phyloP scores from a whole-genome alignment of 1,140 invertebrate species.

The Platorchestia sp. region DNA sequence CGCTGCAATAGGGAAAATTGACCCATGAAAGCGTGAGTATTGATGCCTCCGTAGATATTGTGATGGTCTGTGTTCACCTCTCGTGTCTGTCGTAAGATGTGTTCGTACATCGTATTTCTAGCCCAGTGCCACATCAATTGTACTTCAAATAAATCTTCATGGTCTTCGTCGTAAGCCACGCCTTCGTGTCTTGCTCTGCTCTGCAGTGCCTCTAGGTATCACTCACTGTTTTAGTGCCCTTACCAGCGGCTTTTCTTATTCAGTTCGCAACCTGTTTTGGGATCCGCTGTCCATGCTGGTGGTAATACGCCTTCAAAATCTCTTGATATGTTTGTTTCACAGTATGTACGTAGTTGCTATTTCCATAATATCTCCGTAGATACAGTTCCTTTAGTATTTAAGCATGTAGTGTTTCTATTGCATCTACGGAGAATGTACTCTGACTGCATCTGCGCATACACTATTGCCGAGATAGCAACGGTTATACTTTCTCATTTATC shows the following conservation, averaged over 20 bases:
- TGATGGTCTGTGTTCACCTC: background rate
- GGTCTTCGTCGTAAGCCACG: background rate
- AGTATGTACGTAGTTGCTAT: background rate
- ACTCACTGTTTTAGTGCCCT: background rate
- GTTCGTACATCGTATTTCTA: background rate
- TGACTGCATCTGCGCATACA: background rate
- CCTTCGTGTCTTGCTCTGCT: background rate
- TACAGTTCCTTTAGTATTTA: background rate
- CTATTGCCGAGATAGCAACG: background rate
- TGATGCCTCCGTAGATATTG: background rate
- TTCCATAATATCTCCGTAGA: background rate
- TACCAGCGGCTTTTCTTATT: background rate
- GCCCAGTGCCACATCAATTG: too few species aligned
- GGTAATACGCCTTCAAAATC: background rate
- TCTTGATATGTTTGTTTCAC: background rate
- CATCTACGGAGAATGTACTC: background rate
- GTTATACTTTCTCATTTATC: background rate
- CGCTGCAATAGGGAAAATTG: background rate
- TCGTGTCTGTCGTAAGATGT: background rate
- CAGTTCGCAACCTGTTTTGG: background rate
- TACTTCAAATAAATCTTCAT: background rate
- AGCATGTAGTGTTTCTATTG: background rate
- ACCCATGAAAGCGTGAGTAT: background rate
- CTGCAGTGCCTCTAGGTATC: background rate
- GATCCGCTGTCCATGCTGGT: background rate